A percentile compares a stretch with the other conserved stretches of the same genome.
These are phyloP conservation scores for Ophiodon elongatus DNA, from an alignment of 2,113 vertebrate species.

Conservation along the genomic window DNA sequence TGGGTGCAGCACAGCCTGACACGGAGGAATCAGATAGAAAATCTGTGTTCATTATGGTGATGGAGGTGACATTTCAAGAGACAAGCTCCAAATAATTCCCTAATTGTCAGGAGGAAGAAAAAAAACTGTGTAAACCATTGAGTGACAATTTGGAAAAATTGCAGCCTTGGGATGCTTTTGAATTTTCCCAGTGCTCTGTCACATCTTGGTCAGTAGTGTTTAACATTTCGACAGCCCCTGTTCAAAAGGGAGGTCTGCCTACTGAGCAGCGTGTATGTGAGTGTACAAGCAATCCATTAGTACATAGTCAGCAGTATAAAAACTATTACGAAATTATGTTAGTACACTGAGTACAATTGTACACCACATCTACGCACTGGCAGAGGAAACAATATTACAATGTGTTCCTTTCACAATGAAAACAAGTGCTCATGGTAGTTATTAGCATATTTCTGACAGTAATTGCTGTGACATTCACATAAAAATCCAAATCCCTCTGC, in stretches of 20 bases:
- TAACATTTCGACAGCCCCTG: not conserved
- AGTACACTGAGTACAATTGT: not conserved
- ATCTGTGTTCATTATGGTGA: constrained; percentile 1
- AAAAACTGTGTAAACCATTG: not conserved
- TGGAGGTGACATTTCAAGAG: constrained; percentile 25
- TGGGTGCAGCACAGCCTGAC: constrained; percentile 28
- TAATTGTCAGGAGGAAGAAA: not conserved
- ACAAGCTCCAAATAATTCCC: constrained; percentile 6
- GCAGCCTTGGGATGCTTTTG: not conserved
- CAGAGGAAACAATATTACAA: constrained; percentile 4
- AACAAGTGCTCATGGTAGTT: not conserved
- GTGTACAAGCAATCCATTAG: not conserved
- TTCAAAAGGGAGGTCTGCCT: not conserved
- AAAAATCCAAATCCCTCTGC: not conserved
- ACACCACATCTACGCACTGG: not conserved
- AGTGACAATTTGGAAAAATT: constrained; percentile 2
- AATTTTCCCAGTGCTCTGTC: constrained; percentile 5
- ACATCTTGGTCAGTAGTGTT: constrained; percentile 1
- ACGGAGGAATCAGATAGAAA: not conserved
- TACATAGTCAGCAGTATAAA: not conserved
- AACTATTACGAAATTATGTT: not conserved
- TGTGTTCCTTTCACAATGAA: constrained; percentile 17
- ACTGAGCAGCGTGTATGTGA: not conserved
- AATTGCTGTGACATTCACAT: constrained; percentile 10
- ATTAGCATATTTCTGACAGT: constrained; percentile 34